Conservation (phyloP, 2,797 vertebrate genomes). For the Harpagifer antarcticus region DNA sequence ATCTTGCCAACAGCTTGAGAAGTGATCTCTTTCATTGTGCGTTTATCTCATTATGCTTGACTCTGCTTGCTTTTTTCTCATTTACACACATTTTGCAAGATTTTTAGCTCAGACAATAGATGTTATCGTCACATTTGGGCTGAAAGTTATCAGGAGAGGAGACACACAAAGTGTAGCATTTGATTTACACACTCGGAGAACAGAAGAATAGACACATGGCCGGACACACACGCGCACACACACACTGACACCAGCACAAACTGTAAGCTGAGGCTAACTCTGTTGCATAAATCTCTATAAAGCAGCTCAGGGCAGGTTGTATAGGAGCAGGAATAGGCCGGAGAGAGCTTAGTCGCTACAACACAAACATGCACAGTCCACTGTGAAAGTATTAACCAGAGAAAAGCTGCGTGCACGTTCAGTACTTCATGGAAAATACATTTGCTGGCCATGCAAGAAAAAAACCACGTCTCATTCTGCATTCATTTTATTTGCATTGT, state of each 20-base stretch:
- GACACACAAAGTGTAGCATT: conserved; percentile 14
- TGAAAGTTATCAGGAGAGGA: conserved; percentile 43
- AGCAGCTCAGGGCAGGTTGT: conserved; percentile 76
- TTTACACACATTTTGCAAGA: conserved; percentile 21
- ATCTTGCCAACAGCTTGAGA: conserved; percentile 35
- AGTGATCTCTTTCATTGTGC: conserved; percentile 31
- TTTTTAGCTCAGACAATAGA: conserved; percentile 34
- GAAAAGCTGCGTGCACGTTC: conserved; percentile 26
- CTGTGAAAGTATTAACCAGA: conserved; percentile 35
- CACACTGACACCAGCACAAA: conserved; percentile 32
- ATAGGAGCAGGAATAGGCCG: conserved; percentile 67
- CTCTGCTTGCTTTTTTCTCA: conserved; percentile 32
- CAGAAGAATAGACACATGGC: conserved; percentile 55
- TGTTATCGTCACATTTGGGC: conserved; percentile 48
- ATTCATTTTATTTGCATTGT: conserved; percentile 1
- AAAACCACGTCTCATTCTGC: background rate
- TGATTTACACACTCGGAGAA: conserved; percentile 21
- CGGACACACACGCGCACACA: conserved; percentile 19
- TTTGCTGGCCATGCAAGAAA: conserved; percentile 3
- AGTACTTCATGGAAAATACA: conserved; percentile 8
- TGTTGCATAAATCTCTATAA: conserved; percentile 79
- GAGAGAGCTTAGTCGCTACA: conserved; percentile 69
- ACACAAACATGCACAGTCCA: conserved; percentile 22
- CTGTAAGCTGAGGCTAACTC: conserved; percentile 74
- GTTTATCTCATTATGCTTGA: conserved; percentile 28